Evolutionary conservation across 2,888 invertebrate genomes (phyloP).

Genomic region (Empis livida): DNA sequence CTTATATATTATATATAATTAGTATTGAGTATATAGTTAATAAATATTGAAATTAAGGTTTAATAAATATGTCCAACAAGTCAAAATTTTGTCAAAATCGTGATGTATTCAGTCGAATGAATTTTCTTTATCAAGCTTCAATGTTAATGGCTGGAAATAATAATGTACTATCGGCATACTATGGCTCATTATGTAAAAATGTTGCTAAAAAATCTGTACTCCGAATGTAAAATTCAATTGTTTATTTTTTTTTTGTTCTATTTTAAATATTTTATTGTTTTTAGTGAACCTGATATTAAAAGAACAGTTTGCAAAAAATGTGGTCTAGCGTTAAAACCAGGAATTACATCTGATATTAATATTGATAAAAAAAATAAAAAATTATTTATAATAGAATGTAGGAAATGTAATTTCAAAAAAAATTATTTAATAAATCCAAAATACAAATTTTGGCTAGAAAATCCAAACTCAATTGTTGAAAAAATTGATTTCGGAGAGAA

Average conservation of each 20-base stretch:
- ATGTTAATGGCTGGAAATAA: constrained; percentile 27
- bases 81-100: constrained; percentile 15
- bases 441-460: constrained; percentile 30
- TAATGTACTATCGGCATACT: constrained; percentile 26
- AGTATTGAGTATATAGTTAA: too few relatives aligned
- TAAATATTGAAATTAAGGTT: too few relatives aligned
- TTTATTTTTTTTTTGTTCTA: not conserved
- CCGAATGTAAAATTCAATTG: constrained; percentile 21
- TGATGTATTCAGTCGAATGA: constrained; percentile 28
- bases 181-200: constrained; percentile 28
- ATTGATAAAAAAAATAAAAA: constrained; percentile 4
- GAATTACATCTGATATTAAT: constrained; percentile 22
- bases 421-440: constrained; percentile 21
- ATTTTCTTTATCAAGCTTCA: constrained; percentile 33
- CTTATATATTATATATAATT: too few relatives aligned
- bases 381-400: constrained; percentile 20
- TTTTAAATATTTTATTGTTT: too few relatives aligned
- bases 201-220: constrained; percentile 29
- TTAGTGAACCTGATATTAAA: constrained; percentile 30
- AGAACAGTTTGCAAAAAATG: constrained; percentile 31
- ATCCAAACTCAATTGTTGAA: constrained; percentile 22
- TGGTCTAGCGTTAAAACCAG: constrained; percentile 24
- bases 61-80: too few relatives aligned
- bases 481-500: not conserved
- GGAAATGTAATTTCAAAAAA: constrained; percentile 21